Evolutionary conservation across 1,140 invertebrate genomes (phyloP), one percentile per base, ranked within the genome.

Genomic region (Grapholita molesta): DNA sequence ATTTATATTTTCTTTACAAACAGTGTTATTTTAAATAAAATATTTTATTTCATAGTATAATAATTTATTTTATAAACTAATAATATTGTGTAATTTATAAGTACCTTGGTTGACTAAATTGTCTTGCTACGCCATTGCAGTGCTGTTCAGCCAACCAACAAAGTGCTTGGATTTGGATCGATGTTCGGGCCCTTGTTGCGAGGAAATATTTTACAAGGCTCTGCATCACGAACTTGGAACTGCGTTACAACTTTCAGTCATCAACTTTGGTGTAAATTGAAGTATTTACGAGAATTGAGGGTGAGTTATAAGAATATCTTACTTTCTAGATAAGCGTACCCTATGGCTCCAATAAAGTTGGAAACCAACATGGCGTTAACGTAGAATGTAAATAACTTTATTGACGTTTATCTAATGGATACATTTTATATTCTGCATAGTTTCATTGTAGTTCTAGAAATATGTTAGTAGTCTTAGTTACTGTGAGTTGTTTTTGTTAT

Each of bases 191-290:
- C 93, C 91, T 92, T 93, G 88, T 88, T 93, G 84, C 90, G 92
- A 87, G 92, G 89, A 86, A 92, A 92, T 84, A 87, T 93, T 88
- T 83, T 94, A 89, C 93, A 94, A 89, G 93, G 92, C 86, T 93
- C 93, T 79, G 93, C 93, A 83, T 89, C 92, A 71, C 89, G 92
- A 85, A 94, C 93, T 92, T 94, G 93, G 93, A 93, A 93, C 90
- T 93, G 90, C 82, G 79, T 94, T 80, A 88, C 89, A 75, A 89
- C 92, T 91, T 91, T 94, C 77, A 93, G 90, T 71, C 90, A 92
- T 85, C 86, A 90, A 74, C 78, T 94, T 83, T 93, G 93, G 93
- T 92, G 88, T 86, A 94, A 93, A 92, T 89, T 94, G 78, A 92
- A 92, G 85, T 86, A 92, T 84, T 80, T 92, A 76, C 84, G 88